These are phyloP conservation scores for Streblospio benedicti DNA, from an alignment of 1,140 invertebrate genomes.

Conservation along the genomic window DNA sequence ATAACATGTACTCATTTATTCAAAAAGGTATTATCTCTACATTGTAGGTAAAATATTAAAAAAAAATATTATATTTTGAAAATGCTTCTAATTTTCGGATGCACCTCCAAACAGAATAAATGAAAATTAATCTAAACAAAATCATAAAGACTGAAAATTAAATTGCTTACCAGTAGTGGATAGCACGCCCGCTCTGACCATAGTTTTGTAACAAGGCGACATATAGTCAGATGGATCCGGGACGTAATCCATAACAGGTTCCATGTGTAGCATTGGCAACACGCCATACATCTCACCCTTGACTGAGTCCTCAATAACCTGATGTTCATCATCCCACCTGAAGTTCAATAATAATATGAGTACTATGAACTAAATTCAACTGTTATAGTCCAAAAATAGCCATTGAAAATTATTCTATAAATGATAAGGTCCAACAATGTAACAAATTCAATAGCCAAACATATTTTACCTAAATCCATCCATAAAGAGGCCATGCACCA, in stretches of 20 bases:
- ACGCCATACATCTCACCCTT: constrained; percentile 68
- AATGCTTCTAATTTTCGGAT: not conserved
- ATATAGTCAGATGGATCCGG: constrained; percentile 60
- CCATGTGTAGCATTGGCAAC: constrained; percentile 65
- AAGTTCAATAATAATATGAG: no score
- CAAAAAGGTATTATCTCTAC: not conserved
- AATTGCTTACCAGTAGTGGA: constrained; percentile 71
- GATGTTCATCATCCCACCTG: constrained; percentile 60
- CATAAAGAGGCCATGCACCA: constrained; percentile 75
- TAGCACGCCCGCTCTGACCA: constrained; percentile 68
- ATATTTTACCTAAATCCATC: constrained; percentile 73
- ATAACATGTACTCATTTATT: not conserved
- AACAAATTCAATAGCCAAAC: not conserved
- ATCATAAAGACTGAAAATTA: no score
- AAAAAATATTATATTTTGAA: not conserved
- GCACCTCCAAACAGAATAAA: not conserved
- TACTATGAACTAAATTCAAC: constrained; percentile 48
- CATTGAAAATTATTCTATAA: not conserved
- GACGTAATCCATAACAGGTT: constrained; percentile 57
- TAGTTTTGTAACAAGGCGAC: constrained; percentile 74
- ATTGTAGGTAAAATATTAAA: no score
- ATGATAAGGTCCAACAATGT: not conserved
- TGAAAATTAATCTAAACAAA: not conserved
- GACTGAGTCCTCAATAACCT: constrained; percentile 61
- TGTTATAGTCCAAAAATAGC: no score